These are phyloP conservation scores for Choloepus hoffmanni DNA, from an alignment of 2,113 vertebrate genomes.

Conservation along the genomic window DNA sequence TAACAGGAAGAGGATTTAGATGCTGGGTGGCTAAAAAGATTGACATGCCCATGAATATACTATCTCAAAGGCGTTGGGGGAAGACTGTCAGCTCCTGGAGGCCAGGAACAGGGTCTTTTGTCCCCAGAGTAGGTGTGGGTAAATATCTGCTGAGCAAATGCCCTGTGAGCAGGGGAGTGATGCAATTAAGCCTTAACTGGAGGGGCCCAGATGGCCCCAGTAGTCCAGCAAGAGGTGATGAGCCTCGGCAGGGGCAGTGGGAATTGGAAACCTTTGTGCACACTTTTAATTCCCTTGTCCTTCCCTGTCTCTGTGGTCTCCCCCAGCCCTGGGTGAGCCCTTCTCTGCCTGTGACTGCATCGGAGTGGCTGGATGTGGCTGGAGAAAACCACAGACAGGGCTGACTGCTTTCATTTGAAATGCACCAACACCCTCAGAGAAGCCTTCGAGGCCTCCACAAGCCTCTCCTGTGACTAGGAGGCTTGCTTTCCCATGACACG, in stretches of 20 bases:
- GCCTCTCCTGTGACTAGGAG: background rate
- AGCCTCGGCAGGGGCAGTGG: background rate
- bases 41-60: background rate
- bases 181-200: background rate
- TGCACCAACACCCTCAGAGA: background rate
- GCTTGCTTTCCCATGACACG: background rate
- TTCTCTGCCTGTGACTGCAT: background rate
- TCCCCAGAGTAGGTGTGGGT: background rate
- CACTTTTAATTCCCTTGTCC: background rate
- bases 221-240: background rate
- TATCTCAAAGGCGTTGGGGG: background rate
- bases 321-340: background rate
- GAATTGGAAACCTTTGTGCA: background rate
- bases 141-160: slow-evolving; percentile 22
- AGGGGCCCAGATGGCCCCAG: background rate
- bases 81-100: background rate
- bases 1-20: background rate
- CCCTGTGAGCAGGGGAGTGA: background rate
- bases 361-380: background rate
- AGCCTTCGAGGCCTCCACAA: background rate
- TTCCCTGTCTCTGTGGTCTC: background rate
- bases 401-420: background rate
- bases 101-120: background rate
- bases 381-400: background rate
- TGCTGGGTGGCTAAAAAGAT: background rate